Evolutionary conservation across 2,888 invertebrate genomes (phyloP), one percentile per base, ranked within the genome.

Genomic region (Leptodirus hochenwartii): DNA sequence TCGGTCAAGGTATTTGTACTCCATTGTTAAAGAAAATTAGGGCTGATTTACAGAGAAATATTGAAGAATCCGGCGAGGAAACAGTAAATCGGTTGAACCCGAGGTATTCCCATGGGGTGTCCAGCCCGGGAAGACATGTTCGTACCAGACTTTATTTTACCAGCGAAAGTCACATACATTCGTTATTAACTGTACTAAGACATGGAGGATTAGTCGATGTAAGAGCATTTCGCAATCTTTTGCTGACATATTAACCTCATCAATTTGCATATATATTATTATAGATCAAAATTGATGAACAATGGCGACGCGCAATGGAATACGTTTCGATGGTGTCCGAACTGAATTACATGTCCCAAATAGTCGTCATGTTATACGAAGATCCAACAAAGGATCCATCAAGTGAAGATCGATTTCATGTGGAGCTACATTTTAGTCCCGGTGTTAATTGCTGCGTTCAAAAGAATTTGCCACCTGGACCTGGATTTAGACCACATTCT

Each of bases 91-190:
- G 96, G 38, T 61, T 98, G 13, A 95, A 98, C 62, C 95, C 96
- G 3, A 76, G 87, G 67, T 96, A 95, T 60, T 91, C 91, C 13
- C 90, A 91, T 55, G 96, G 96, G 23, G 96, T 98, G 37, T 88
- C 93, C 22, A 91, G 93, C 46, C 98, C 98, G 15, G 91, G 95
- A 25, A 67, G 98, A 24, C 96, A 98, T 61, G 98, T 98, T 15
- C 69, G 96, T 38, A 98, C 96, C 5, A 70, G 98, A n/a, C 66
- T 99, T 23, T 99, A 99, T 61, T 99, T 98, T 57, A 99, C 98
- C 2, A 95, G 93, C 53, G 98, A 98, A 62, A 91, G 91, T 51
- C 98, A 99, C 59, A 90, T 98, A 37, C 98, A 99, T 59, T 96
- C 95, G 6, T 60, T 99, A 37, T 70, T 99, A 39, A 96, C 95